Evolutionary conservation across 2,888 invertebrate species (phyloP).

Genomic region (Drosophila anomalata): DNA sequence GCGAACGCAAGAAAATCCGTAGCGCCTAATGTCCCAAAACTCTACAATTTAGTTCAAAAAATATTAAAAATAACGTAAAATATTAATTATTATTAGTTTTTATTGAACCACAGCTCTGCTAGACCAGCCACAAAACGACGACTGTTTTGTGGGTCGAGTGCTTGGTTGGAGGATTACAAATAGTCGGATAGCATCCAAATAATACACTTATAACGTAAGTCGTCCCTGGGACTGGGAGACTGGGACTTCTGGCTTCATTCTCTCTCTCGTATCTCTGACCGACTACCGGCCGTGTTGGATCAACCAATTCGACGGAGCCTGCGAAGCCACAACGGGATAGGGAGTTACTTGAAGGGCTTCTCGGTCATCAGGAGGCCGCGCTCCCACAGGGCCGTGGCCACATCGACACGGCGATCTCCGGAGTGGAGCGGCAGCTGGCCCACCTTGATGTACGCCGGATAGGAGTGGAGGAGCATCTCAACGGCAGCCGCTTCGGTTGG

Average conservation of each 20-base stretch:
- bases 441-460: constrained; percentile 91
- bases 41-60: not conserved
- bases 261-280: not conserved
- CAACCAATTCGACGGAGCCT: not conserved
- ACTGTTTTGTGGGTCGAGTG: not conserved
- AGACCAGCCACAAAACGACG: not conserved
- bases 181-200: not conserved
- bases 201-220: not conserved
- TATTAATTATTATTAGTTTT: not conserved
- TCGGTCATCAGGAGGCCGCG: constrained; percentile 90
- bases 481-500: constrained; percentile 88
- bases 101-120: not conserved
- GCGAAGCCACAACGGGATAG: not conserved
- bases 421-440: constrained; percentile 88
- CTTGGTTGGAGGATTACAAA: not conserved
- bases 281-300: not conserved
- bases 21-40: constrained; percentile 84
- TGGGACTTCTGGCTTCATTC: not conserved
- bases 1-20: constrained; percentile 90
- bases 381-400: constrained; percentile 92
- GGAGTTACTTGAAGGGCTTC: constrained; percentile 64
- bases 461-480: constrained; percentile 88
- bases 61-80: constrained; percentile 1
- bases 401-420: constrained; percentile 87
- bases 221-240: not conserved